These are phyloP conservation scores for Leptinotarsa lineolata DNA, from an alignment of 1,140 invertebrate species.

Conservation along the genomic window DNA sequence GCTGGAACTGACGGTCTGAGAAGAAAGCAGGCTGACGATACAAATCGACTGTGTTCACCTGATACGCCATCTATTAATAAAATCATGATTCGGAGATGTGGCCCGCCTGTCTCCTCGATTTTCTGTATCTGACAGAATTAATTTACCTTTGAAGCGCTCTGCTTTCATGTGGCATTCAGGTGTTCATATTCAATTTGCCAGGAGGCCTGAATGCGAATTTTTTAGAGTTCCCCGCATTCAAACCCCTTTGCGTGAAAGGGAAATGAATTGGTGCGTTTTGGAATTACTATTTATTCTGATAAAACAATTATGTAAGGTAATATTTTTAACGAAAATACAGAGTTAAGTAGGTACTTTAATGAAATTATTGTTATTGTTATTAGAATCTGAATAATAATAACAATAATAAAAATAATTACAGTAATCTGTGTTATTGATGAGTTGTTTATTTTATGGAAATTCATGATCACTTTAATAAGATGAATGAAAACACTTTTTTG, in stretches of 20 bases:
- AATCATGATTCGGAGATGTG: constrained; percentile 42
- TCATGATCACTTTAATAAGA: no score
- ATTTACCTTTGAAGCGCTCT: constrained; percentile 43
- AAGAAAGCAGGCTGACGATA: constrained; percentile 28
- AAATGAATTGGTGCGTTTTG: no score
- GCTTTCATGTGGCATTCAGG: constrained; percentile 34
- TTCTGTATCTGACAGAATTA: constrained; percentile 47
- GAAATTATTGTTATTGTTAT: no score
- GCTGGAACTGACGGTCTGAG: constrained; percentile 46
- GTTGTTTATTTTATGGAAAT: no score
- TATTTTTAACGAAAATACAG: no score
- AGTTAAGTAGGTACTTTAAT: no score
- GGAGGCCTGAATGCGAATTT: neutral
- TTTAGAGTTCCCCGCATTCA: neutral
- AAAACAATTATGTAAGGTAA: no score
- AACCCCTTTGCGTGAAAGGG: neutral
- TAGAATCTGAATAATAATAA: no score
- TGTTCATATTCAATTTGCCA: neutral
- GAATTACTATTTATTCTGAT: no score
- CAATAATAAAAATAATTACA: no score
- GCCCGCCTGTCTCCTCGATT: constrained; percentile 29
- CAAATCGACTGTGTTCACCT: constrained; percentile 46
- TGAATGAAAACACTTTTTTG: no score
- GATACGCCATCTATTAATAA: constrained; percentile 50
- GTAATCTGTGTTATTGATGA: no score